Base-by-base conservation (phyloP, 2,888 invertebrate species). In the Calliopum simillimum region DNA sequence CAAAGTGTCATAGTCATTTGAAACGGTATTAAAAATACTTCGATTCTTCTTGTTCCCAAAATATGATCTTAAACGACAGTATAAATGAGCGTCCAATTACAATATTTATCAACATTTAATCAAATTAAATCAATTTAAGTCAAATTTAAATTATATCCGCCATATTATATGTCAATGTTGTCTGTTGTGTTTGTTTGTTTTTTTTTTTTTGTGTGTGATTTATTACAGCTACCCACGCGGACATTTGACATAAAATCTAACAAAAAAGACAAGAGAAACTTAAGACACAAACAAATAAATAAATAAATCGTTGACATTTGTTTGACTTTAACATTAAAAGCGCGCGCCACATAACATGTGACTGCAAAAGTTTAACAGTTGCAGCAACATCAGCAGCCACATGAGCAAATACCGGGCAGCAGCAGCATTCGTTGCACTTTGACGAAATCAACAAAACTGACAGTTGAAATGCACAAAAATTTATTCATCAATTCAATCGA, bases 221-320 rank as follows among this genome's bases (percentile, higher is more conserved):
- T 81, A 81, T 81, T 80, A 76, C 78, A 70, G 73, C 76, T 73
- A 71, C 73, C 78, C 76, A 74, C 73, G 69, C 77, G 78, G 79
- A 80, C 80, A 79, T 81, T 79, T 82, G 81, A 82, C 81, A 81
- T 79, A 76, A 78, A 78, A 78, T 77, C 77, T 80, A 79, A 79
- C 80, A 75, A 78, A 81, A 81, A 77, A 64, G 53, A 25, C 71
- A 71, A 74, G 75, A 75, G 77, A 76, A 77, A 80, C 33, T 41
- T 53, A 19, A 21, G 16, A 49, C 13, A 14, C 11, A 66, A 43
- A 65, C 19, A 46, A 61, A 67, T 41, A 49, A 49, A 64, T 68
- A 63, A 59, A 49, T 58, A 64, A 64, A 68, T 23, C 59, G 58
- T 44, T 67, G 67, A 67, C 67, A 58, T 58, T 67, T 59, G 33